Evolutionary conservation across 2,113 vertebrate genomes (phyloP).

Genomic region (Psilopogon haemacephalus): DNA sequence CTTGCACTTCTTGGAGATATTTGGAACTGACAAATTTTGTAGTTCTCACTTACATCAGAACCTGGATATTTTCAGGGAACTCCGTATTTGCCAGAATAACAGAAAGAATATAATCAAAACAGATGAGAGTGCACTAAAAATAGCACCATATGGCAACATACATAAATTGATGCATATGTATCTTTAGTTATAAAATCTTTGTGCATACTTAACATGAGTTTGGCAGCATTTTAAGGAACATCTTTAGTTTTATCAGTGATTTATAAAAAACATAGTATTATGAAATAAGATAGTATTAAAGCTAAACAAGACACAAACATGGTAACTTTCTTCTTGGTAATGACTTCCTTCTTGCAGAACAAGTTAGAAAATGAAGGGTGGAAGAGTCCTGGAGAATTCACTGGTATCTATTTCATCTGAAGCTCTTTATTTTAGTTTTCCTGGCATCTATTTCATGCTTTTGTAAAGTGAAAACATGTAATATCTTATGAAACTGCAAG

Average conservation of each 20-base stretch:
- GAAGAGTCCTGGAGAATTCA: neutral
- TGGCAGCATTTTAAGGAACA: neutral
- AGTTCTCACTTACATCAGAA: constrained; percentile 54
- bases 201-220: neutral
- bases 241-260: neutral
- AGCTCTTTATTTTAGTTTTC: constrained; percentile 7
- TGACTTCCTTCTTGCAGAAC: neutral
- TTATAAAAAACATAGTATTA: neutral
- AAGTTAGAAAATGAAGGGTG: neutral
- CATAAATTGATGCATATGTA: neutral
- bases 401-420: constrained; percentile 15
- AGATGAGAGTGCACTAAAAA: constrained; percentile 40
- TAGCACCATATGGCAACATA: neutral
- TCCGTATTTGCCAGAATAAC: constrained; percentile 41
- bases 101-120: constrained; percentile 37
- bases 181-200: neutral
- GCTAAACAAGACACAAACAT: neutral
- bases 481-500: neutral
- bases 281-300: neutral
- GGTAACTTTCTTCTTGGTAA: neutral
- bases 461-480: neutral
- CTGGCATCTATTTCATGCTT: neutral
- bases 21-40: constrained; percentile 57
- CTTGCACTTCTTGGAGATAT: constrained; percentile 29
- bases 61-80: constrained; percentile 57